These are phyloP conservation scores for Sycophila texana DNA, from an alignment of 2,888 invertebrate genomes.

Conservation along the genomic window DNA sequence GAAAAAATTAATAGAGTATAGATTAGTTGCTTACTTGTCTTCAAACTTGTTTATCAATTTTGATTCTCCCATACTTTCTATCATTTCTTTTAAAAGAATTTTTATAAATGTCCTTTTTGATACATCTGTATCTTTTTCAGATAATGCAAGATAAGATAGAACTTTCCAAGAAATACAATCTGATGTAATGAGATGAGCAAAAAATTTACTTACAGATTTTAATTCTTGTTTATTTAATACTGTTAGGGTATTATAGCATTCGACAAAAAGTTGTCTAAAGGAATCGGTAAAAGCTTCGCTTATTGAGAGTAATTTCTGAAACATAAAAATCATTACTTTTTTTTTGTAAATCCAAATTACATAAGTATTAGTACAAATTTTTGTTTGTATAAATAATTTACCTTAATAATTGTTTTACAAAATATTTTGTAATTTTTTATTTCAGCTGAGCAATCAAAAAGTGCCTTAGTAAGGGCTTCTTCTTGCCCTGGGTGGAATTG, in stretches of 20 bases:
- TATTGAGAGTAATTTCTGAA: slow-evolving; percentile 46
- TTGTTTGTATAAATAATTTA: slow-evolving; percentile 7
- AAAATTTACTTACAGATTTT: slow-evolving; percentile 46
- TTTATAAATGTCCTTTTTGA: slow-evolving; percentile 46
- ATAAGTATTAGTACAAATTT: no score
- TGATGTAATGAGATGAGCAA: slow-evolving; percentile 41
- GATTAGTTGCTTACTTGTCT: slow-evolving; percentile 18
- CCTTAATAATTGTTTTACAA: slow-evolving; percentile 44
- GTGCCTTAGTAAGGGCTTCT: slow-evolving; percentile 30
- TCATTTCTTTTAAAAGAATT: slow-evolving; percentile 42
- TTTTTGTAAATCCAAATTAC: background rate
- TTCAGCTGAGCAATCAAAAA: slow-evolving; percentile 50
- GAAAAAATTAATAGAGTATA: slow-evolving; percentile 4
- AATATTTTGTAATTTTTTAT: slow-evolving; percentile 41
- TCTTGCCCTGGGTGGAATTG: slow-evolving; percentile 42
- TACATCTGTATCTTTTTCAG: slow-evolving; percentile 23
- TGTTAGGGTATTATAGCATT: slow-evolving; percentile 42
- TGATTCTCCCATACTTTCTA: slow-evolving; percentile 31
- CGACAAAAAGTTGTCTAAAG: slow-evolving; percentile 39
- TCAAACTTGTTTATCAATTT: slow-evolving; percentile 41
- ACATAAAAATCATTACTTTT: slow-evolving; percentile 17
- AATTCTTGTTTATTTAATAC: slow-evolving; percentile 47
- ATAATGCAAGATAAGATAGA: slow-evolving; percentile 35
- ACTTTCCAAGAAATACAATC: slow-evolving; percentile 47
- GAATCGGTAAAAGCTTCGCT: slow-evolving; percentile 35